Base-by-base conservation (phyloP, 1,140 invertebrate genomes). In the Saccostrea echinata region DNA sequence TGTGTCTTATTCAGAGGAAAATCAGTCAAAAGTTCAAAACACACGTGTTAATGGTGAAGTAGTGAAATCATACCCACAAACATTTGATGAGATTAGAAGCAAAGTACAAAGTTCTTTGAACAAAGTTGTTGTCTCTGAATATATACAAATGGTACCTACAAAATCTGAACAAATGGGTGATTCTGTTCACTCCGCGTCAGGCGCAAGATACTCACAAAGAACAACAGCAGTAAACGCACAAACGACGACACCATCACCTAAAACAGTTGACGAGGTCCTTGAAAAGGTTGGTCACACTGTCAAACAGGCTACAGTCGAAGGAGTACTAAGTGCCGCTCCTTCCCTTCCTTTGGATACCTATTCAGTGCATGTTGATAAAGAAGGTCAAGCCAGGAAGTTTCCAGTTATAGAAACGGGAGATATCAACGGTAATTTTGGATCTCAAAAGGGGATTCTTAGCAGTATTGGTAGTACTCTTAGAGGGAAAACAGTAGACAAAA, bases 401-500 rank as follows among this genome's bases (percentile, higher is more conserved):
- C 68, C 68, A 76, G 27, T 76, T 6, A 30, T 76, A 33, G 68
- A 76, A 30, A 33, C 68, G 68, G 68, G 68, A 11, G 68, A 76
- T 33, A 76, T 76, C 68, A 76, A 76, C 27, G 68, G 68, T 16
- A 33, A 76, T 33, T 76, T 76, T 33, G 27, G 68, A 1, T 76
- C 27, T 33, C 27, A 76, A 27, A 76, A 76, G 27, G 68, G 68
- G 6, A 76, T 76, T 11, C 68, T 13, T 3, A 76, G 27, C 27
- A 76, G 68, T 30, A 18, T 76, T 18, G 27, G 68, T 30, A 33
- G 27, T 76, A 30, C 18, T 12, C 30, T 30, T 16, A 76, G 27
- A 27, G 11, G 68, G 13, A 12, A 9, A 12, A 76, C 27, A 12
- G 16, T 30, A 30, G 27, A 76, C 24, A 27, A 76, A 33, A 12